Evolutionary conservation across 2,888 invertebrate genomes (phyloP).

Genomic region (Nemotelus pantherinus): DNA sequence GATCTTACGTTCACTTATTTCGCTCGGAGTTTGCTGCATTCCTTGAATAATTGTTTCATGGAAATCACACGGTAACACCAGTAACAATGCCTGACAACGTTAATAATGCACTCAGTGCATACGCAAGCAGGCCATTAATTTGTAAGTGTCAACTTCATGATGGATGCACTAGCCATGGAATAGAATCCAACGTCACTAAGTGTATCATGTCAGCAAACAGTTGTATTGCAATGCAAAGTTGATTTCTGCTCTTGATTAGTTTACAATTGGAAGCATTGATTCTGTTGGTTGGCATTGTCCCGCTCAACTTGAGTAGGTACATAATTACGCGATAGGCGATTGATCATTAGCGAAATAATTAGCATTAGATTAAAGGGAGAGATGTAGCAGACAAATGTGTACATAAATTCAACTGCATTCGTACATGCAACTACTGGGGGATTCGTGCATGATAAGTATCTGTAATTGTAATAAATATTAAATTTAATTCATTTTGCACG

Average conservation of each 20-base stretch:
- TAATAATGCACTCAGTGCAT: constrained; percentile 8
- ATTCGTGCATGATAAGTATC: neutral
- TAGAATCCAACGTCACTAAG: constrained; percentile 16
- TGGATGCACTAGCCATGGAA: constrained; percentile 23
- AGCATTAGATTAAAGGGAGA: constrained; percentile 24
- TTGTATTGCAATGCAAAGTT: constrained; percentile 29
- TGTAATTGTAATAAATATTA: neutral
- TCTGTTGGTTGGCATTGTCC: neutral
- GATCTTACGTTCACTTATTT: no score
- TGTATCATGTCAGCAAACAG: constrained; percentile 35
- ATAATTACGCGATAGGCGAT: constrained; percentile 30
- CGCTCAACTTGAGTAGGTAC: neutral
- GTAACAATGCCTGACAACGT: no score
- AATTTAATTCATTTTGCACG: constrained; percentile 8
- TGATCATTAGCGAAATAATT: constrained; percentile 41
- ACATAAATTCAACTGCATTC: neutral
- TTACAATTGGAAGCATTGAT: constrained; percentile 30
- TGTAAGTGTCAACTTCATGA: constrained; percentile 36
- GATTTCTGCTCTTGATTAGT: constrained; percentile 36
- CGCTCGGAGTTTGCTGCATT: no score
- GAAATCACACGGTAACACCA: no score
- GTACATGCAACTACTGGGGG: constrained; percentile 1
- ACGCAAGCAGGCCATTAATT: constrained; percentile 33
- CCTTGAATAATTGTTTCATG: no score
- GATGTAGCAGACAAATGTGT: neutral